Conservation (phyloP, 2,113 vertebrate genomes). For the Anoura caudifer region DNA sequence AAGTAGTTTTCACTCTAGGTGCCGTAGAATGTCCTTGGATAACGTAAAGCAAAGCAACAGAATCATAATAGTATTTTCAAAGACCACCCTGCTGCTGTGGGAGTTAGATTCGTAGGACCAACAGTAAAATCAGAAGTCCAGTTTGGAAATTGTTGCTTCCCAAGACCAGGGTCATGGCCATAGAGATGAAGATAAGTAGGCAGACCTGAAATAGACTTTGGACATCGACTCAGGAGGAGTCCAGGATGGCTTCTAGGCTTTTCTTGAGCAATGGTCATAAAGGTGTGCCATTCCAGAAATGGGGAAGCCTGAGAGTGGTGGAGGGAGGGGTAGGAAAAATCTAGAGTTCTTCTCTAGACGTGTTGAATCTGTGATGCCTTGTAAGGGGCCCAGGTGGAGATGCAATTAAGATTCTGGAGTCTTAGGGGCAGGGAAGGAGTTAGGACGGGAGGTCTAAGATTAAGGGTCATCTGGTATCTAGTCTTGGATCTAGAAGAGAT, state of each 20-base stretch:
- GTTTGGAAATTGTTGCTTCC: neutral
- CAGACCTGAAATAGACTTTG: neutral
- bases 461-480: neutral
- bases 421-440: neutral
- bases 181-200: neutral
- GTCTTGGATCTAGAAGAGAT: neutral
- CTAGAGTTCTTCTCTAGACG: neutral
- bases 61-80: neutral
- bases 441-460: neutral
- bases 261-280: neutral
- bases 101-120: neutral
- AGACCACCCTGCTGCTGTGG: neutral
- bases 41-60: neutral
- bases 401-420: neutral
- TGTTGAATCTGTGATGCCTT: neutral
- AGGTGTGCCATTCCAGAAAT: neutral
- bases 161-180: neutral
- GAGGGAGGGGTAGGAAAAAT: neutral
- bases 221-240: neutral
- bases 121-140: neutral
- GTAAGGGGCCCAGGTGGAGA: neutral
- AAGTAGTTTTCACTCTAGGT: neutral
- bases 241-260: neutral
- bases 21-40: neutral
- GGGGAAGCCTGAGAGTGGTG: neutral